Evolutionary conservation across 2,888 invertebrate species (phyloP), one percentile per base, ranked within the genome.

Genomic region (Metellina segmentata): DNA sequence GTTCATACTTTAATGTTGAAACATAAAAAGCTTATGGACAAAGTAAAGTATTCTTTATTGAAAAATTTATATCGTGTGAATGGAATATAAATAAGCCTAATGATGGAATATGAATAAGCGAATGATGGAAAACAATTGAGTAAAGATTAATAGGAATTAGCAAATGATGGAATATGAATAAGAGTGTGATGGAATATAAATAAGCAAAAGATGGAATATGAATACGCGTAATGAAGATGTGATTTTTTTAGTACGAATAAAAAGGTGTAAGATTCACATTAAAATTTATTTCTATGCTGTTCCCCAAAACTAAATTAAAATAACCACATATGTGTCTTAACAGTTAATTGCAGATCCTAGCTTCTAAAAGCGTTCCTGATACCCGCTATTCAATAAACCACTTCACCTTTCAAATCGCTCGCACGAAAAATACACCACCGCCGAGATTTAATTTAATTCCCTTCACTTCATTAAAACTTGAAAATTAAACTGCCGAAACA

Each of bases 401-500:
- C 81, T 89, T 61, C 82, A 81, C 81, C 51, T 71, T 79, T 87
- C 79, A 88, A 88, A 61, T n/a, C 74, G 81, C 72, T 34, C 13
- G 53, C n/a, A 52, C 87, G 77, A 89, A 89, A 89, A 89, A 89
- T 83, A 77, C 77, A 89, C 79, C 78, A 85, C 90, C 71, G 48
- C 71, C 49, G 48, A 61, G 70, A 79, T 51, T 78, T 69, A 72
- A 79, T 53, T 87, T 79, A 83, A 87, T 82, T 81, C 79, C 61
- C 61, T 87, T 91, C 79, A 48, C 72, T 87, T 91, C 91, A 87
- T 91, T 91, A 91, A 83, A 91, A 91, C 91, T 91, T 83, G 72
- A 83, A 87, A 91, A 87, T 91, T 82, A 85, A 75, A 79, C 79
- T 53, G 77, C 20, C 34, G 61, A 75, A 72, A 87, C 74, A 74